Conservation (phyloP, 2,113 vertebrate genomes). For the Ibidorhyncha struthersii region DNA sequence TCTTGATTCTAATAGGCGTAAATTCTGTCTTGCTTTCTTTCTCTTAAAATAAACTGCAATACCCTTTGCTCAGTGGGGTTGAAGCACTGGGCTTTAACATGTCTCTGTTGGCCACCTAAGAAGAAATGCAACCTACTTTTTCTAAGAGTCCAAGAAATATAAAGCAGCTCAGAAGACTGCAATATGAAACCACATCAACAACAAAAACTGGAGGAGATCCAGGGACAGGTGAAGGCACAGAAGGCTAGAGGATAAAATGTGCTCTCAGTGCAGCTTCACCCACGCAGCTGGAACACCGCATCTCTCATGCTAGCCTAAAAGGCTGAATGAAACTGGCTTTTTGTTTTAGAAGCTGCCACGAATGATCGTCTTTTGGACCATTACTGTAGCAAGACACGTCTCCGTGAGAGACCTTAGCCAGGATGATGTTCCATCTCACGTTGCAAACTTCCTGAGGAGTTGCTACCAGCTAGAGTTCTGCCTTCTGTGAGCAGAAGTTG, state of each 20-base stretch:
- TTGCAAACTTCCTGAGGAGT: neutral
- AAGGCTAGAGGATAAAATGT: neutral
- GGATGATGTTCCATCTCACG: neutral
- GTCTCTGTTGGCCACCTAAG: neutral
- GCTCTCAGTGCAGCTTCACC: neutral
- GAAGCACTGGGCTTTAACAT: neutral
- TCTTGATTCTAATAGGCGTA: neutral
- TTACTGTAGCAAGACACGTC: neutral
- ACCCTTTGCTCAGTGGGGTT: neutral
- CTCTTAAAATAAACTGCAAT: neutral
- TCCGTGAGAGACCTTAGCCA: neutral
- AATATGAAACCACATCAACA: neutral
- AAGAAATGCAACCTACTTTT: neutral
- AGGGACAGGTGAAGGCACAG: neutral
- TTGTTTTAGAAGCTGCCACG: neutral
- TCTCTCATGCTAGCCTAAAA: neutral
- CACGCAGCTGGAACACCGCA: accelerated
- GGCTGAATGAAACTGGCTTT: neutral
- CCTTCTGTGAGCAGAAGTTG: neutral
- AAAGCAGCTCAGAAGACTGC: neutral
- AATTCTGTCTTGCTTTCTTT: neutral
- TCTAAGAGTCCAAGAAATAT: neutral
- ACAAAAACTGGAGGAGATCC: neutral
- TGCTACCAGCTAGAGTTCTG: neutral
- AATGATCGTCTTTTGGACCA: neutral